Conservation (phyloP, 2,113 vertebrate species). For the Pagrus major region DNA sequence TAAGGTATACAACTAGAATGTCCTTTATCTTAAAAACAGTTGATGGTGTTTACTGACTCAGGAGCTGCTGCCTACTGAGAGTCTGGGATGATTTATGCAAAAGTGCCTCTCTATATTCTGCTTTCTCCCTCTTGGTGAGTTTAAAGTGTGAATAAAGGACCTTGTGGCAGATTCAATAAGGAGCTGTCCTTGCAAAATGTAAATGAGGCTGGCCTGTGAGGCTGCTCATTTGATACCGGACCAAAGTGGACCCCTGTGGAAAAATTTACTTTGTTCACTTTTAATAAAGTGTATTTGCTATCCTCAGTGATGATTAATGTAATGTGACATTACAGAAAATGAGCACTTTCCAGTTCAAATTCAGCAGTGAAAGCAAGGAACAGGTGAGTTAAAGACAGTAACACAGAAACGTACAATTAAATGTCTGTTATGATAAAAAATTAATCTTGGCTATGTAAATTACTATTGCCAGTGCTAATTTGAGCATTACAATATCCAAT, state of each 20-base stretch:
- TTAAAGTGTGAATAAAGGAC: constrained; percentile 29
- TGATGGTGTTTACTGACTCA: constrained; percentile 14
- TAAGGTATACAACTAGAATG: not conserved
- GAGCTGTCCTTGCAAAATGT: constrained; percentile 54
- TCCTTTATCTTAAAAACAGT: not conserved
- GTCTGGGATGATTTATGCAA: constrained; percentile 30
- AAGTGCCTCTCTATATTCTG: constrained; percentile 7
- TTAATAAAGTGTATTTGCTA: not conserved
- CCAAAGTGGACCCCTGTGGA: not conserved
- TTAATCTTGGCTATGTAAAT: not conserved
- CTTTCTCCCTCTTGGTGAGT: constrained; percentile 9
- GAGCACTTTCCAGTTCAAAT: too few species aligned
- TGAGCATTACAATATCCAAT: too few species aligned
- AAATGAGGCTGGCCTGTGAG: constrained; percentile 47
- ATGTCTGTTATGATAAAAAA: not conserved
- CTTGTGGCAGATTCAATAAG: constrained; percentile 32
- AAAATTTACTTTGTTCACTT: not conserved
- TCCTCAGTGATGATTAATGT: not conserved
- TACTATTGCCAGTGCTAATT: too few species aligned
- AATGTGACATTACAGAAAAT: not conserved
- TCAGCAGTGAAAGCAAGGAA: not conserved
- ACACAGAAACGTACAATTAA: not conserved
- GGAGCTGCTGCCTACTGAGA: constrained; percentile 6
- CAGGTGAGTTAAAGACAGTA: not conserved
- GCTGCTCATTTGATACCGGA: not conserved